Evolutionary conservation across 2,888 invertebrate species (phyloP).

Genomic region (Campaea margaritaria): DNA sequence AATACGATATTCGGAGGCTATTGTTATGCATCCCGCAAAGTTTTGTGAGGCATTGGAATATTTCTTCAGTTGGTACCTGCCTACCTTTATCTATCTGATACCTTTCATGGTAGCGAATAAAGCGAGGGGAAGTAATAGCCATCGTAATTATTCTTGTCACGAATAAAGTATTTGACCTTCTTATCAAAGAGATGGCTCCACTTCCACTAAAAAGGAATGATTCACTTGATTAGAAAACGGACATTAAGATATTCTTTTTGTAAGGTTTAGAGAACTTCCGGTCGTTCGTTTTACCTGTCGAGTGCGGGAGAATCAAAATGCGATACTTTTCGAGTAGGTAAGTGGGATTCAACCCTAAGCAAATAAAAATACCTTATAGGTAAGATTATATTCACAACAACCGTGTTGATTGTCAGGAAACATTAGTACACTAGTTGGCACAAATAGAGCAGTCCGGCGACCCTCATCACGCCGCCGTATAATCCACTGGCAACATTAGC

Average conservation of each 20-base stretch:
- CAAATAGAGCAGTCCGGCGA: slow-evolving; percentile 56
- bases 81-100: slow-evolving; percentile 23
- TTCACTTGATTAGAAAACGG: slow-evolving; percentile 16
- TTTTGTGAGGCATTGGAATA: slow-evolving; percentile 40
- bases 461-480: slow-evolving; percentile 62
- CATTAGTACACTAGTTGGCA: slow-evolving; percentile 42
- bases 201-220: slow-evolving; percentile 19
- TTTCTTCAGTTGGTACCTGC: no score
- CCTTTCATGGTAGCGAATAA: slow-evolving; percentile 25
- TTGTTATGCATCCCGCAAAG: slow-evolving; percentile 45
- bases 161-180: slow-evolving; percentile 38
- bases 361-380: no score
- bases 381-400: neutral
- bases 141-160: slow-evolving; percentile 43
- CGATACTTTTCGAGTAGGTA: no score
- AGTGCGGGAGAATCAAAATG: no score
- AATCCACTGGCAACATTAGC: slow-evolving; percentile 64
- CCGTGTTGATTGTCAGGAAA: slow-evolving; percentile 13
- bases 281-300: no score
- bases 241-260: no score
- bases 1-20: slow-evolving; percentile 38
- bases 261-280: no score
- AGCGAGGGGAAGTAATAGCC: slow-evolving; percentile 33
- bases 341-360: no score
- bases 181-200: slow-evolving; percentile 22